phyloP scores from a whole-genome alignment of 2,888 invertebrate genomes.

The Thecophora atra region DNA sequence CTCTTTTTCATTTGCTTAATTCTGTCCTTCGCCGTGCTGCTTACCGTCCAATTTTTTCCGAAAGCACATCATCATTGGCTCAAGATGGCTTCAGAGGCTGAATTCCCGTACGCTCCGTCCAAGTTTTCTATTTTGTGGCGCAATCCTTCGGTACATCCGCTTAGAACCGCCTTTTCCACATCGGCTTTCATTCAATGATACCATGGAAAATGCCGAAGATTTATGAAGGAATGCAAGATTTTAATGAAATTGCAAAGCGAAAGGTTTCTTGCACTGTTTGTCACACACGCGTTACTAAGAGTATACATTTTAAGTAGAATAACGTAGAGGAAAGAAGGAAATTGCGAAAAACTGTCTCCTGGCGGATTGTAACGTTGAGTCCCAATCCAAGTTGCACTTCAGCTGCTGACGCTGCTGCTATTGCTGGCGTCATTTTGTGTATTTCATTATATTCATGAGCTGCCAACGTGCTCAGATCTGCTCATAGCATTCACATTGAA shows the following conservation, averaged over 20 bases:
- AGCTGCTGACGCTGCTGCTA: neutral
- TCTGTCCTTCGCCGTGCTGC: too few species aligned
- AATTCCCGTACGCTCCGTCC: too few species aligned
- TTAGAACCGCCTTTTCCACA: neutral
- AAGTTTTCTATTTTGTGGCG: too few species aligned
- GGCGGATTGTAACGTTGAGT: neutral
- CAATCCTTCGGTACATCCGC: neutral
- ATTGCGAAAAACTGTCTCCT: conserved; percentile 36
- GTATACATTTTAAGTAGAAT: conserved; percentile 35
- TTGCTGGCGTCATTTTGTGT: conserved; percentile 18
- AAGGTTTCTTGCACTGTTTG: conserved; percentile 46
- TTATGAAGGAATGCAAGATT: conserved; percentile 66
- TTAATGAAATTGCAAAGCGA: conserved; percentile 67
- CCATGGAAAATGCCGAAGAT: conserved; percentile 59
- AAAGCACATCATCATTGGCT: too few species aligned
- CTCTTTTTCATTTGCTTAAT: too few species aligned
- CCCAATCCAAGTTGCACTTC: neutral
- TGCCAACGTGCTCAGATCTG: conserved; percentile 21
- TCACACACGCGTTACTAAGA: conserved; percentile 37
- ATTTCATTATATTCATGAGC: conserved; percentile 24
- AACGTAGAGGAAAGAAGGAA: conserved; percentile 25
- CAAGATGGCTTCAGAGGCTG: too few species aligned
- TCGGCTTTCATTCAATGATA: conserved; percentile 41
- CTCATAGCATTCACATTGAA: conserved; percentile 23
- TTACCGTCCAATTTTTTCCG: too few species aligned